A percentile compares a stretch with the other conserved stretches of the same genome.
Evolutionary conservation across 1,140 invertebrate genomes (phyloP).

Genomic region (Proales similis): DNA sequence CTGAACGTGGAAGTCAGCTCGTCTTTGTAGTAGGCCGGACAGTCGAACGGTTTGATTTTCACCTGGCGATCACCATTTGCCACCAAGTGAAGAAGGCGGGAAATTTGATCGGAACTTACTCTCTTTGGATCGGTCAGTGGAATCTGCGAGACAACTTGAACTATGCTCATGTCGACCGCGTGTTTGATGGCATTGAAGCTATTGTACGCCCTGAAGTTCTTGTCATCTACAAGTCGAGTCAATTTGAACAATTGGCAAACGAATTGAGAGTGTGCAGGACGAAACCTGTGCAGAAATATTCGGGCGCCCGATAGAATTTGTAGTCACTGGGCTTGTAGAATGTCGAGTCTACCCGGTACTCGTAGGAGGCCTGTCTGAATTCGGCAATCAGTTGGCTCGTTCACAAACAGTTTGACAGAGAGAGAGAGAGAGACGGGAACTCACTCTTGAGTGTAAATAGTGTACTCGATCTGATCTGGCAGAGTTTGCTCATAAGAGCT

Average conservation of each 20-base stretch:
- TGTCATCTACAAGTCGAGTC: conserved; percentile 4
- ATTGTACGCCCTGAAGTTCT: conserved; percentile 21
- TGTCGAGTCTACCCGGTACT: background rate
- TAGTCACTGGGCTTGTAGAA: conserved; percentile 12
- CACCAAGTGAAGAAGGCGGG: background rate
- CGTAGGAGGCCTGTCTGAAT: conserved; percentile 22
- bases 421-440: background rate
- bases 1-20: conserved; percentile 24
- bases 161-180: conserved; percentile 19
- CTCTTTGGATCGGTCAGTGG: conserved; percentile 24
- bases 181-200: conserved; percentile 31
- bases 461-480: conserved; percentile 18
- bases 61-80: background rate
- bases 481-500: background rate
- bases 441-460: conserved; percentile 27
- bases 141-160: conserved; percentile 17
- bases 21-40: conserved; percentile 9
- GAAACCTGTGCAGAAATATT: conserved; percentile 17
- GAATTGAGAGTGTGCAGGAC: background rate
- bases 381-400: background rate
- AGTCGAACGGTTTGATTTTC: conserved; percentile 19
- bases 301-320: conserved; percentile 12
- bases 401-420: background rate
- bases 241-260: background rate
- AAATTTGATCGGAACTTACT: background rate